A percentile compares a stretch with the other conserved stretches of the same genome.
These are phyloP conservation scores for Eumacrocentrus americanus DNA, from an alignment of 2,888 invertebrate species.

Conservation along the genomic window DNA sequence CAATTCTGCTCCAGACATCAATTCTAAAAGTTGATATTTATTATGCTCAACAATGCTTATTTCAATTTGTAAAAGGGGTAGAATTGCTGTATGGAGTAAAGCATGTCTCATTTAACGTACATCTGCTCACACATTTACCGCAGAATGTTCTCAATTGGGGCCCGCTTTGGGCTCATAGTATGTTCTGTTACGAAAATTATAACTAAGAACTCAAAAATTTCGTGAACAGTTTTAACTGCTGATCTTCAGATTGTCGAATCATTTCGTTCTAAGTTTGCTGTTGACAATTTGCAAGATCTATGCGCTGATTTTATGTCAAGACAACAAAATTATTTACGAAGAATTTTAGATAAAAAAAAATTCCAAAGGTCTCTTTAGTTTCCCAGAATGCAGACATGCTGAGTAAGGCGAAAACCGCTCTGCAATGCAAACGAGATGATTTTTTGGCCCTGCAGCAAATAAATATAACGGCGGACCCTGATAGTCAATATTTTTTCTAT, in stretches of 20 bases:
- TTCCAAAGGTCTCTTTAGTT: too few relatives aligned
- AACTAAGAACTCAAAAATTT: slow-evolving; percentile 8
- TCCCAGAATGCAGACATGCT: too few relatives aligned
- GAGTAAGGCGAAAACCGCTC: too few relatives aligned
- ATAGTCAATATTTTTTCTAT: too few relatives aligned
- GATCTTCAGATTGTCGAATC: slow-evolving; percentile 12
- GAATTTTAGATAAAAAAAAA: too few relatives aligned
- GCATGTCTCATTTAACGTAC: slow-evolving; percentile 24
- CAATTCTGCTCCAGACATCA: neutral
- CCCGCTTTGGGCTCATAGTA: slow-evolving; percentile 23
- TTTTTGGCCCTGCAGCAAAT: too few relatives aligned
- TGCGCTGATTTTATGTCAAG: too few relatives aligned
- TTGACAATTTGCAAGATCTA: neutral
- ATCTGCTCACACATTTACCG: slow-evolving; percentile 24
- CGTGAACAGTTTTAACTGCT: slow-evolving; percentile 23
- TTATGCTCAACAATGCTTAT: neutral
- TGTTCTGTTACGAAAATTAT: slow-evolving; percentile 20
- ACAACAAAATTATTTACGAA: too few relatives aligned
- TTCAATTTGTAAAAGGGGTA: neutral
- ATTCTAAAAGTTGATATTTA: neutral
- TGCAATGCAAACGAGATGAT: too few relatives aligned
- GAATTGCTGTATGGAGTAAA: slow-evolving; percentile 11
- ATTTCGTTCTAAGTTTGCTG: slow-evolving; percentile 4
- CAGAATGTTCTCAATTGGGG: slow-evolving; percentile 25
- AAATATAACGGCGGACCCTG: too few relatives aligned